Evolutionary conservation across 2,888 invertebrate genomes (phyloP), one percentile per base, ranked within the genome.

Genomic region (Scaptomyza cyrtandrae): DNA sequence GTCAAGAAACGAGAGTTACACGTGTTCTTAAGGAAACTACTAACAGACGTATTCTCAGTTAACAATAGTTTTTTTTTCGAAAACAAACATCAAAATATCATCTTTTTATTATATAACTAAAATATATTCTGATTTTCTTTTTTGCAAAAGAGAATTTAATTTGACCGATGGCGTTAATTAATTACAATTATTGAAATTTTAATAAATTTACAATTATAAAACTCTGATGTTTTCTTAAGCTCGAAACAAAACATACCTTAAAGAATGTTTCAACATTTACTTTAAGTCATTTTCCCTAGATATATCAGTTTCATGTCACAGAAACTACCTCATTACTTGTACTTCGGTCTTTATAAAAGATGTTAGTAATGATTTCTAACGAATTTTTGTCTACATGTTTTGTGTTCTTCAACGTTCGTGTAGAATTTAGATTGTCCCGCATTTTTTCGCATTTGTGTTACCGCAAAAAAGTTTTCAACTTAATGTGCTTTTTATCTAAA

Each of bases 401-500:
- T 63, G 44, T 71, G 13, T 39, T 14, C 43, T 50, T 50, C 24
- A 5, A 5, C 24, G 16, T 58, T 13, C 29, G 24, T 46, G 10
- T 46, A 9, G 39, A 56, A 53, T 46, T 54, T 29, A 27, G 39
- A 19, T 62, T 44, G 56, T 46, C 70, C 55, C 58, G 63, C 70
- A 69, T 74, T 44, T 50, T 61, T 49, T 31, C 14, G 56, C 63
- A 58, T 57, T 75, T 55, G 46, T 52, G 59, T 67, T 79, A 74
- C 81, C 79, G 81, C 70, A 69, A 80, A 77, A 63, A 69, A 59
- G 45, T 70, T 71, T 77, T 73, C 68, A 61, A 76, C 52, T 60
- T 78, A 78, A 77, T 80, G 75, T 65, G 56, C 48, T 70, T 81
- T 75, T 80, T 80, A 80, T 80, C 79, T 78, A 41, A 39, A 69